A percentile compares a stretch with the other conserved stretches of the same genome.
Evolutionary conservation across 2,113 vertebrate genomes (phyloP).

Genomic region (Solea senegalensis): DNA sequence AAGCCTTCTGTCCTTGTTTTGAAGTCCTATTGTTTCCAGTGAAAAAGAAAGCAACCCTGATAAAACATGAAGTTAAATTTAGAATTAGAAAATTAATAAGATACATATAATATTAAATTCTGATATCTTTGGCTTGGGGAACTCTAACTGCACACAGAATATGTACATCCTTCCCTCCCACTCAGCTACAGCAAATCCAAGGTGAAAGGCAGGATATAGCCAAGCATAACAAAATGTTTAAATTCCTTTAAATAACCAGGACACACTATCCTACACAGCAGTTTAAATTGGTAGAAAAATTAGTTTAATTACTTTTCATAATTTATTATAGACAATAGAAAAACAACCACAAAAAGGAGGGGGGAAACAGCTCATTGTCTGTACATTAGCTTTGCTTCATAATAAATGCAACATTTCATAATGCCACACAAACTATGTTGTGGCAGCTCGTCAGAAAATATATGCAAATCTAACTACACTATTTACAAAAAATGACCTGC

Average conservation of each 20-base stretch:
- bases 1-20: too few species aligned
- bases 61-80: neutral
- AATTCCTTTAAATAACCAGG: too few species aligned
- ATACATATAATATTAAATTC: neutral
- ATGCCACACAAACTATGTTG: slow-evolving; percentile 24
- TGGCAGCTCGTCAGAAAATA: slow-evolving; percentile 59
- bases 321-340: slow-evolving; percentile 76
- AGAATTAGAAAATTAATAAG: neutral
- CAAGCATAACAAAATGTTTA: too few species aligned
- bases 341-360: slow-evolving; percentile 61
- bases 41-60: neutral
- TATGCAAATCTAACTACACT: slow-evolving; percentile 55
- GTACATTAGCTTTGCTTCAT: slow-evolving; percentile 65
- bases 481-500: slow-evolving; percentile 70
- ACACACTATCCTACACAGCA: too few species aligned
- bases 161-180: too few species aligned
- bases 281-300: slow-evolving; percentile 65
- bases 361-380: slow-evolving; percentile 47
- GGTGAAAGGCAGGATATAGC: too few species aligned
- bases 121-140: neutral
- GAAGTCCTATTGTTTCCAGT: too few species aligned
- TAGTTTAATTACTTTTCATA: slow-evolving; percentile 72
- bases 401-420: slow-evolving; percentile 57
- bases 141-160: too few species aligned
- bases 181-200: too few species aligned